Base-by-base conservation (phyloP, 53 echinoderm and acorn worm genomes). In the Holothuria scabra region DNA sequence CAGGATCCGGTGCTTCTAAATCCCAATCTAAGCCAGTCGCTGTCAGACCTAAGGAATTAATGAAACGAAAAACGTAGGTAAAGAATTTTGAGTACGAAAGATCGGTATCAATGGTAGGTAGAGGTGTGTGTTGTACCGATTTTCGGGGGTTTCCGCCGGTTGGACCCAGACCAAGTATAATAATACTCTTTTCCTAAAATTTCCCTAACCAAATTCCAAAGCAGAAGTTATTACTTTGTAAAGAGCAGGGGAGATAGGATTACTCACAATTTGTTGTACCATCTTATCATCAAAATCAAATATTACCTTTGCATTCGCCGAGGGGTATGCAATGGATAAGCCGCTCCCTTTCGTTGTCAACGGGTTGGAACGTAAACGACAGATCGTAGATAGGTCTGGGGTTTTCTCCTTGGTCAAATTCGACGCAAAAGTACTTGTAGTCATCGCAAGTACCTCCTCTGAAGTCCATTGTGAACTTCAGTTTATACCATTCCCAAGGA, bases 371-470 rank as follows among this genome's bases (percentile, higher is more conserved):
- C 26, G n/a, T 63, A 25, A 64, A 63, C 10, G 1, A 1, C 7
- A 81, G 23, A 34, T 81, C 65, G 20, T 81, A 63, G 21, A 29
- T 64, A 11, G 63, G 46, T 48, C 14, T 41, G 1, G 81, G 41
- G 63, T 62, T n/a, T 8, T 62, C 64, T 9, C 65, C 65, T 37
- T 38, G 10, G 32, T 41, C 38, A 28, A 81, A 81, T 64, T 81
- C 81, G 12, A 81, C 44, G 35, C 81, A 81, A 37, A 81, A 63
- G 35, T 20, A 81, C 18, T 81, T 62, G 46, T 38, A 81, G 35
- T 81, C 81, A 14, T 61, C 81, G 12, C 81, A 81, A n/a, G 37
- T 64, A 1, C 81, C 81, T 44, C 65, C 63, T 14, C 28, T 12
- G 14, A 64, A 64, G 33, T 44, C 62, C 21, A 81, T 20, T 8